Evolutionary conservation across 2,797 vertebrate species (phyloP), one percentile per base, ranked within the genome.

Genomic region (Pogonophryne albipinna): DNA sequence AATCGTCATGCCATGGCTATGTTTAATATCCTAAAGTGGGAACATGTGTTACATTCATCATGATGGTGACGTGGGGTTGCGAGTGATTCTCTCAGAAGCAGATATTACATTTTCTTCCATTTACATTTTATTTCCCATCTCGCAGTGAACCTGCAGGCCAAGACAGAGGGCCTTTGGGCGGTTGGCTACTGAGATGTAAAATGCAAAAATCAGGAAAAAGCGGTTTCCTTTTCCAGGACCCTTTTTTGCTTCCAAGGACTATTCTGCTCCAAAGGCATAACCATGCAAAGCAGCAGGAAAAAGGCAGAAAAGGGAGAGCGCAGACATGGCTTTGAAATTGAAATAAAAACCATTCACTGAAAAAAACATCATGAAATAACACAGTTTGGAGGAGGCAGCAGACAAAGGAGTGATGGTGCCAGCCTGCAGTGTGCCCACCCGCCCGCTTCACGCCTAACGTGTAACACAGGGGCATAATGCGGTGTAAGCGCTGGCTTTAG

Each of bases 401-500:
- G 84, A 91, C 85, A 84, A 86, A 52, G 60, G 19, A 71, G 74
- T 3, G 46, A 31, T 42, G 49, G 88, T 89, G 91, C 89, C 89
- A 90, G 87, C 76, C 34, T 67, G 78, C 83, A 76, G 75, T 64
- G 77, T 80, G 75, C 83, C 87, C 73, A 83, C 82, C 84, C 74
- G 63, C 82, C 63, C 61, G 61, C 81, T 52, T 60, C 82, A 82
- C 73, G 75, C 59, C 82, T 82, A 84, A 92, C 84, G 74, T 88
- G 87, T 89, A 90, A 86, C 85, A 70, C 64, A 27, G 86, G 79
- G 83, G 78, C 82, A 90, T 93, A 88, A 93, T 88, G 82, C 45
- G 79, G 79, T 89, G 88, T 92, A 93, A 94, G 90, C 78, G 72
- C 83, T 87, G 82, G 88, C 90, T 91, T 93, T 90, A 90, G 89